These are phyloP conservation scores for Graptemys geographica DNA, from an alignment of 2,797 vertebrate genomes.

Conservation along the genomic window DNA sequence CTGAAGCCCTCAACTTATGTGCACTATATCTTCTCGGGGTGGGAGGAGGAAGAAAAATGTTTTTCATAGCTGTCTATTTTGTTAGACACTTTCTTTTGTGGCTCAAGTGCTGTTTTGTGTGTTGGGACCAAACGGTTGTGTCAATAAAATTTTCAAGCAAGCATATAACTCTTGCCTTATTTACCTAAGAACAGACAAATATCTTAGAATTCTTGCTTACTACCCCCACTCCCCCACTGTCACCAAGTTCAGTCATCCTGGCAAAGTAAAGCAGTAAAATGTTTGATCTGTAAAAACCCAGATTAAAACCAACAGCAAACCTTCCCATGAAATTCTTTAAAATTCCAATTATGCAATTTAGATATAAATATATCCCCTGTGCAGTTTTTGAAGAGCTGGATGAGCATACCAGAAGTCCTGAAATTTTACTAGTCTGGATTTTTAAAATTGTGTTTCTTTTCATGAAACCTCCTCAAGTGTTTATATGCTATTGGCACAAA, in stretches of 20 bases:
- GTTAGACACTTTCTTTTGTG: slow-evolving; percentile 80
- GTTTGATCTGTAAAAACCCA: neutral
- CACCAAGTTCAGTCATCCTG: neutral
- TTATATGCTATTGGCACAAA: neutral
- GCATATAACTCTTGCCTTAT: slow-evolving; percentile 79
- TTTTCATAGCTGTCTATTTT: slow-evolving; percentile 79
- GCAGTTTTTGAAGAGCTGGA: neutral
- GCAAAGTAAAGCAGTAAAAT: neutral
- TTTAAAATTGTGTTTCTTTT: neutral
- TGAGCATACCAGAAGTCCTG: neutral
- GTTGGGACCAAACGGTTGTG: slow-evolving; percentile 93
- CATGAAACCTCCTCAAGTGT: neutral
- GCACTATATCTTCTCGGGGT: slow-evolving; percentile 75
- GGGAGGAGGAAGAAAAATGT: slow-evolving; percentile 59
- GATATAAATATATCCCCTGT: neutral
- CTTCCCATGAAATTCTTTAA: neutral
- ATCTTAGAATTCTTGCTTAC: neutral
- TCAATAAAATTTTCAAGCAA: slow-evolving; percentile 97
- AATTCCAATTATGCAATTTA: neutral
- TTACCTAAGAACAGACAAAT: neutral
- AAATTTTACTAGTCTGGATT: neutral
- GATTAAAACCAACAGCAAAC: neutral
- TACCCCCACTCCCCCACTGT: neutral
- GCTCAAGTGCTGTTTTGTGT: slow-evolving; percentile 87
- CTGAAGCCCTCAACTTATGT: slow-evolving; percentile 70